Conservation (phyloP, 1,140 invertebrate genomes). For the Drosophila neocordata region DNA sequence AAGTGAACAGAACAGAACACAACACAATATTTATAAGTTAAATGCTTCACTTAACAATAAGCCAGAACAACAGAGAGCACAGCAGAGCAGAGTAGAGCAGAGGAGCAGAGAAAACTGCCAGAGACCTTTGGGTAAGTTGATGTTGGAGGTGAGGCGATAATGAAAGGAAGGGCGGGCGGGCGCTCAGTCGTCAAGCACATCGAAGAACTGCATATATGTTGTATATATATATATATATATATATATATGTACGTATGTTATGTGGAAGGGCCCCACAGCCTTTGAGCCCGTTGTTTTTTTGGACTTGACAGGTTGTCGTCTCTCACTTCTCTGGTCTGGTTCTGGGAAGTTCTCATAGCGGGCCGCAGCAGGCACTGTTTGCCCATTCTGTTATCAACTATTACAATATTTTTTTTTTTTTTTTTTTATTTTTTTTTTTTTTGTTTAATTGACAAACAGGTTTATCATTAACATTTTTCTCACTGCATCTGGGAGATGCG, state of each 20-base stretch:
- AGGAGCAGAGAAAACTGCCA: conserved; percentile 3
- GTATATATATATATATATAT: not conserved
- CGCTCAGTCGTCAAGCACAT: conserved; percentile 59
- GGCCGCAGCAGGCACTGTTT: conserved; percentile 49
- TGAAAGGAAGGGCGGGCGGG: conserved; percentile 45
- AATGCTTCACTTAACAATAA: conserved; percentile 81
- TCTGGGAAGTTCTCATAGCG: conserved; percentile 73
- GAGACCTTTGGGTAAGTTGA: conserved; percentile 30
- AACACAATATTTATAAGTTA: conserved; percentile 77
- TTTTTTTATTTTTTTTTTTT: not conserved
- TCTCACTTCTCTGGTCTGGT: conserved; percentile 33
- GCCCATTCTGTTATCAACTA: conserved; percentile 77
- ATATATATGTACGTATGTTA: not conserved
- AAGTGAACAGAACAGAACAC: not conserved
- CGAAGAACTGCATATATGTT: conserved; percentile 32
- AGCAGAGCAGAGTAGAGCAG: conserved; percentile 4
- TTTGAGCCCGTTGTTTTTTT: conserved; percentile 44
- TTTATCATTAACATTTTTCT: conserved; percentile 74
- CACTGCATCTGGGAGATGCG: conserved; percentile 48
- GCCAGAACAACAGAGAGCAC: conserved; percentile 45
- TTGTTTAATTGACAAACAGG: conserved; percentile 81
- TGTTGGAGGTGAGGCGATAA: conserved; percentile 70
- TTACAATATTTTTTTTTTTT: conserved; percentile 68
- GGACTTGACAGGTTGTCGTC: conserved; percentile 68
- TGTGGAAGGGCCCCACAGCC: conserved; percentile 32